Evolutionary conservation across 1,140 invertebrate genomes (phyloP), one percentile per base, ranked within the genome.

Genomic region (Leptonema lineaticorne): DNA sequence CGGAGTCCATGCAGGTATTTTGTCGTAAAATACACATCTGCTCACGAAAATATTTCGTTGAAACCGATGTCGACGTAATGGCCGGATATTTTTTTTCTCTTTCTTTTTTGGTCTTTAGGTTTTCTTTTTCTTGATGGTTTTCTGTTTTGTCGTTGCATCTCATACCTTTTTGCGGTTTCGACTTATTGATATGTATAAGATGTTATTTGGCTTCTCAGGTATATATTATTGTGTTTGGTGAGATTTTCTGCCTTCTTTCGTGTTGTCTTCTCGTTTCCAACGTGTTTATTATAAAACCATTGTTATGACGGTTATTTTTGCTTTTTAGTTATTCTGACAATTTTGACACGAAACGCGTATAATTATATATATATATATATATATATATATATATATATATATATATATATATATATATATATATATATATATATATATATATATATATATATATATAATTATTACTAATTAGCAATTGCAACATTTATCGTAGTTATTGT

Each of bases 151-250:
- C 50, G 50, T 26, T 53, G 18, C 27, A 20, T 24, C 50, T 53
- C n/a, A 8, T 26, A 14, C 18, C 22, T 33, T 59, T 59, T 59
- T 59, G 57, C 57, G 57, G 57, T 30, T 37, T 59, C 57, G 28
- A 27, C 30, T 59, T 59, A 59, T 59, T 59, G 57, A 59, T 59
- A 59, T 37, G 57, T 59, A n/a, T n/a, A 59, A 33, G 57, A 59
- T 33, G 57, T n/a, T 59, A 37, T 59, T 29, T 59, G 28, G 18
- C 16, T n/a, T n/a, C n/a, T 18, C 57, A 30, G 28, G 57, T 59
- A 33, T 37, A 59, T 18, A 11, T 53, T n/a, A n/a, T n/a, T n/a
- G n/a, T n/a, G n/a, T n/a, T n/a, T n/a, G n/a, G 9, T 8, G 24
- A 24, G 50, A 22, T 59, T 30, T 59, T 59, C 30, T 33, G 18